phyloP scores from a whole-genome alignment of 2,113 vertebrate species.

The Parus major region DNA sequence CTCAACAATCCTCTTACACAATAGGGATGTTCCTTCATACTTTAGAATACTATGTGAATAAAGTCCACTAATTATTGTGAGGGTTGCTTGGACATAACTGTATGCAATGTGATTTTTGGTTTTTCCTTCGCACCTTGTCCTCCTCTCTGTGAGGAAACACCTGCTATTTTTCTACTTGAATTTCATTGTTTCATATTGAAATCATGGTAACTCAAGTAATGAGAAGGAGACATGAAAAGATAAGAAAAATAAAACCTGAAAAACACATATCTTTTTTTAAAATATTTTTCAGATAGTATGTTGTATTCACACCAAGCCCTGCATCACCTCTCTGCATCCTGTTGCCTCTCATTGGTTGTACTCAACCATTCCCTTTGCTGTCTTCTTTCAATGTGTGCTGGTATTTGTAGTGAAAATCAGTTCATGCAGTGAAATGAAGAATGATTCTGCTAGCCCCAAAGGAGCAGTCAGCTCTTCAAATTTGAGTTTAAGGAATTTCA shows the following conservation, averaged over 20 bases:
- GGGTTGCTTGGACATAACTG: background rate
- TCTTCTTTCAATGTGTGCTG: background rate
- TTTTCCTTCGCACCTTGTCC: background rate
- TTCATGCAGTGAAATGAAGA: background rate
- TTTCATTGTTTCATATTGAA: background rate
- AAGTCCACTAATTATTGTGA: background rate
- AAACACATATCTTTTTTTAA: fast-evolving
- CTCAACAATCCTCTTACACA: background rate
- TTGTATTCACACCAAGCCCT: background rate
- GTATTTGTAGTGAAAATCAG: background rate
- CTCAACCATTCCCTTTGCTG: background rate
- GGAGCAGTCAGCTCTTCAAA: background rate
- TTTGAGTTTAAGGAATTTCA: slow-evolving; percentile 1
- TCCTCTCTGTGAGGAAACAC: background rate
- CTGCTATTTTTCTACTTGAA: background rate
- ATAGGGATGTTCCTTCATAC: background rate
- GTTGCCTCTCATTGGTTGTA: background rate
- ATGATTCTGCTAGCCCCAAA: background rate
- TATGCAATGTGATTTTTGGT: background rate
- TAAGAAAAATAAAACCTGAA: background rate
- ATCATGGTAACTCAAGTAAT: background rate
- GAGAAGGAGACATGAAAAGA: background rate
- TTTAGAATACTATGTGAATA: background rate
- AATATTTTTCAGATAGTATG: background rate
- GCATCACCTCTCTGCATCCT: background rate